Evolutionary conservation across 2,888 invertebrate species (phyloP).

Genomic region (Dichetophora obliterata): DNA sequence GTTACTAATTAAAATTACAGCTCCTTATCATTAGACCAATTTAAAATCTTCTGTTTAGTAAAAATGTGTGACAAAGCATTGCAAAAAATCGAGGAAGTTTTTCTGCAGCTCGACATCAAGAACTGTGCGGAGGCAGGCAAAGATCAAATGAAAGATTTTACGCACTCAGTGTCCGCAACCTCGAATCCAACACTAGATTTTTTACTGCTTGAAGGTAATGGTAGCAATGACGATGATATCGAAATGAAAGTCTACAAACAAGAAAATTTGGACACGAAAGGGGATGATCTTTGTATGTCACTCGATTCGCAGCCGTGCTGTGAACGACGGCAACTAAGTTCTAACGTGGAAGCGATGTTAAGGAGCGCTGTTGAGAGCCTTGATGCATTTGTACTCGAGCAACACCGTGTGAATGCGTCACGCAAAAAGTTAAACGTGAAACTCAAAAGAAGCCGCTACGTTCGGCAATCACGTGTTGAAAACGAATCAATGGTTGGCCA

Average conservation of each 20-base stretch:
- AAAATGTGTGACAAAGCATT: neutral
- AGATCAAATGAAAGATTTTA: neutral
- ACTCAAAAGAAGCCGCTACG: neutral
- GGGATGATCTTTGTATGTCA: too few relatives aligned
- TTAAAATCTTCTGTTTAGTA: neutral
- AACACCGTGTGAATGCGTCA: neutral
- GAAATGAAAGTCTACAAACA: neutral
- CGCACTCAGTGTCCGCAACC: neutral
- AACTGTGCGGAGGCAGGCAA: neutral
- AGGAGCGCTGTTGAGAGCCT: neutral
- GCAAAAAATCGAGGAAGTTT: neutral
- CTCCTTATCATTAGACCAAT: too few relatives aligned
- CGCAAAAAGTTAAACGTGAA: neutral
- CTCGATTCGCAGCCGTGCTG: neutral
- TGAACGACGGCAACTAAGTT: neutral
- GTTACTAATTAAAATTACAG: too few relatives aligned
- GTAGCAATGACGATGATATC: neutral
- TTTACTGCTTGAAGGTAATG: neutral
- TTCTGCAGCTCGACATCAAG: neutral
- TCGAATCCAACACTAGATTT: neutral
- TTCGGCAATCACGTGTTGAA: neutral
- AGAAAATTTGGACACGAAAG: neutral
- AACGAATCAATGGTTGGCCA: neutral
- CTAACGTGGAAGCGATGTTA: neutral
- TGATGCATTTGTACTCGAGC: neutral